Conservation (phyloP, 2,888 invertebrate genomes). For the Omphaloscelis lunosa region DNA sequence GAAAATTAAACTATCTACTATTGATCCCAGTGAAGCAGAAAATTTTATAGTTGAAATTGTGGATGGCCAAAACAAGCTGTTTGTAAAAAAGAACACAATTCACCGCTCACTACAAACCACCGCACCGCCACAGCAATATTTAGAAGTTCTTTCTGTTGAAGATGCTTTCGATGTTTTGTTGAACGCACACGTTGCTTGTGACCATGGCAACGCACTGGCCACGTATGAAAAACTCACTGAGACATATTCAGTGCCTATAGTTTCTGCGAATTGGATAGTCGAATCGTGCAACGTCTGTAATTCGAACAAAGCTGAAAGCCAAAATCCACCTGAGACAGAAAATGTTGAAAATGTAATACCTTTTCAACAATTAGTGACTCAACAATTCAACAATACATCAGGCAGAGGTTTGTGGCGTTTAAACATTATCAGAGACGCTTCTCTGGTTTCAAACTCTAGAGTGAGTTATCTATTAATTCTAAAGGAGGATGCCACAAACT, state of each 20-base stretch:
- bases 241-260: constrained; percentile 6
- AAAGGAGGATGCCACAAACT: constrained; percentile 45
- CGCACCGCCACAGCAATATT: not conserved
- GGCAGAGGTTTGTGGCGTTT: constrained; percentile 41
- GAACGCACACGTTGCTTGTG: not conserved
- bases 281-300: constrained; percentile 38
- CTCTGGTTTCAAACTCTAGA: not conserved
- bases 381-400: not conserved
- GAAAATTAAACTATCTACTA: not conserved
- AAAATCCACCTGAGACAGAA: not conserved
- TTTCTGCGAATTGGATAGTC: constrained; percentile 14
- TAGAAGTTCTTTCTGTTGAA: constrained; percentile 34
- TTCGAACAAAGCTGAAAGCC: fast-evolving
- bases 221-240: not conserved
- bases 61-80: constrained; percentile 15
- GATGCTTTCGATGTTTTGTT: constrained; percentile 45
- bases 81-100: not conserved
- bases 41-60: not conserved
- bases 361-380: too few relatives aligned
- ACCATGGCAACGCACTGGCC: not conserved
- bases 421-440: constrained; percentile 24
- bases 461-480: constrained; percentile 24
- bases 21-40: not conserved
- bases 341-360: too few relatives aligned
- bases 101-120: too few relatives aligned